phyloP scores from a whole-genome alignment of 2,113 vertebrate genomes.

The Collichthys lucidus region DNA sequence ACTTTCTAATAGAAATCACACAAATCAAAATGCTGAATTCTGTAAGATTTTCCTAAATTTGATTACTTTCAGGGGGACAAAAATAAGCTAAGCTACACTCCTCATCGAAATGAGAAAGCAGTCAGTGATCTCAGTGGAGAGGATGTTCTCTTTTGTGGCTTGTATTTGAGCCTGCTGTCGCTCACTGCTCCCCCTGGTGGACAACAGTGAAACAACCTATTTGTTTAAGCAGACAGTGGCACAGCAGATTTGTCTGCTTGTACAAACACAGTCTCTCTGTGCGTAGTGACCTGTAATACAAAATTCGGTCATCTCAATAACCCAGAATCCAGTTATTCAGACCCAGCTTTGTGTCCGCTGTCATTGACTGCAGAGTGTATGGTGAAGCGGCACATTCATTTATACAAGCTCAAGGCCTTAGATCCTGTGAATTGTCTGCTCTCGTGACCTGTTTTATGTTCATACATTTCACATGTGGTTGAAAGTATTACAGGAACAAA shows the following conservation, averaged over 20 bases:
- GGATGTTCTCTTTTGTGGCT: conserved; percentile 36
- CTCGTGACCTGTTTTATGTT: conserved; percentile 32
- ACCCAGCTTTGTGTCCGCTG: neutral
- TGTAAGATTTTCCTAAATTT: conserved; percentile 9
- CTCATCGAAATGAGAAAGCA: conserved; percentile 10
- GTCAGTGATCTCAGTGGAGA: conserved; percentile 14
- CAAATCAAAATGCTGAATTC: conserved; percentile 24
- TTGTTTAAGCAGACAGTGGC: conserved; percentile 34
- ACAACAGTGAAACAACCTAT: neutral
- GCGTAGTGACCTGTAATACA: conserved; percentile 27
- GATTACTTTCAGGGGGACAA: conserved; percentile 7
- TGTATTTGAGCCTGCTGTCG: conserved; percentile 26
- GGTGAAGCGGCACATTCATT: conserved; percentile 35
- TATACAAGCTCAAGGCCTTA: conserved; percentile 31
- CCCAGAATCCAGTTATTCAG: conserved; percentile 20
- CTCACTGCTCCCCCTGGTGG: conserved; percentile 74
- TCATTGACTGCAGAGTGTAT: conserved; percentile 15
- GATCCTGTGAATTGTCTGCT: conserved; percentile 25
- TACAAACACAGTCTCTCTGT: conserved; percentile 33
- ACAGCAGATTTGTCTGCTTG: conserved; percentile 40
- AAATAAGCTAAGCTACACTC: conserved; percentile 12
- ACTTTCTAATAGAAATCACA: conserved; percentile 4
- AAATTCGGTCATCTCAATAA: conserved; percentile 36
- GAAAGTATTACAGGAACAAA: conserved; percentile 9
- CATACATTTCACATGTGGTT: conserved; percentile 23